A percentile compares a stretch with the other conserved stretches of the same genome.
phyloP scores from a whole-genome alignment of 2,888 invertebrate species.

The Xestia ashworthii region DNA sequence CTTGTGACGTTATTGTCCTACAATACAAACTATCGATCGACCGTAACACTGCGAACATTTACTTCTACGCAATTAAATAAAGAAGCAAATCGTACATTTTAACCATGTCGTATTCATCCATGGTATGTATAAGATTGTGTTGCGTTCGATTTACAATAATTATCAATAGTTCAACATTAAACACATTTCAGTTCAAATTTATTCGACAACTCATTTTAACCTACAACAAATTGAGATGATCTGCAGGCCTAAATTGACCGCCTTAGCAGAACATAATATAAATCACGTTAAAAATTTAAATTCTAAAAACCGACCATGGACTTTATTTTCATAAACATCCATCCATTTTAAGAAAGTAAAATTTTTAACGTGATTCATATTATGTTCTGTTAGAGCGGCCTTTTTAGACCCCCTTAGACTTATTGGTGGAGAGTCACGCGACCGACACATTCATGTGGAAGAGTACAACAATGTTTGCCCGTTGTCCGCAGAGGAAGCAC shows the following conservation, averaged over 20 bases:
- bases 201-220: conserved; percentile 31
- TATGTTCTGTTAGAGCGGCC: too few relatives aligned
- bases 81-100: background rate
- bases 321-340: too few relatives aligned
- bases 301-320: too few relatives aligned
- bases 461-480: background rate
- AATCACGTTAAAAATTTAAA: too few relatives aligned
- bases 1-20: background rate
- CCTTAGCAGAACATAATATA: too few relatives aligned
- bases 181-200: conserved; percentile 15
- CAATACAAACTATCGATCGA: conserved; percentile 7
- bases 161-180: conserved; percentile 1
- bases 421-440: background rate
- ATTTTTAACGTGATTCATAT: too few relatives aligned
- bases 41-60: conserved; percentile 6
- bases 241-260: too few relatives aligned
- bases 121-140: conserved; percentile 15
- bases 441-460: background rate
- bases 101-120: background rate
- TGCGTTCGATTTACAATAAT: conserved; percentile 19
- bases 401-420: background rate
- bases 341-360: too few relatives aligned
- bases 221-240: conserved; percentile 6
- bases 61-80: conserved; percentile 4
- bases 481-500: background rate